A percentile compares a stretch with the other conserved stretches of the same genome.
Evolutionary conservation across 2,113 vertebrate genomes (phyloP).

Genomic region (Tyrannus savana): DNA sequence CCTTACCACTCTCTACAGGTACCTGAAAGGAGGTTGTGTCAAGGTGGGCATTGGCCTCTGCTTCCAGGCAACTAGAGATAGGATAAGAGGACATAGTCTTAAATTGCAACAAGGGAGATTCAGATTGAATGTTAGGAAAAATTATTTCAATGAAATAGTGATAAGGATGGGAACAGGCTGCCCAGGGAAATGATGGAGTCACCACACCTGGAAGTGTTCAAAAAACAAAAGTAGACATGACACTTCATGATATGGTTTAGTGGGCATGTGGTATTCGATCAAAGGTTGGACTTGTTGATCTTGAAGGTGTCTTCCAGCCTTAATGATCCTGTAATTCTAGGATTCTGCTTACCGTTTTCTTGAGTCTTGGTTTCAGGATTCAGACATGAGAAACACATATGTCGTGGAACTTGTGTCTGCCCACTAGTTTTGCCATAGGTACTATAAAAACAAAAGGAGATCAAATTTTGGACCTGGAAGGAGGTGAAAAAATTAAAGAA

Average conservation of each 20-base stretch:
- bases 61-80: background rate
- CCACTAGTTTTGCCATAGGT: background rate
- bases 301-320: background rate
- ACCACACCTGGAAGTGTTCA: background rate
- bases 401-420: background rate
- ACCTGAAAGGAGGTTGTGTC: background rate
- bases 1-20: background rate
- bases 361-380: background rate
- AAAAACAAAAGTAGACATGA: background rate
- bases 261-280: fast-evolving
- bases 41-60: too few species aligned
- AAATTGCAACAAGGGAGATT: background rate
- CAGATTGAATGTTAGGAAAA: background rate
- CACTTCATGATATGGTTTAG: background rate
- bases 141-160: background rate
- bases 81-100: background rate
- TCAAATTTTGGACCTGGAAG: background rate
- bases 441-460: background rate
- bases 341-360: background rate
- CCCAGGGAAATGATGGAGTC: background rate
- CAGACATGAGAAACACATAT: background rate
- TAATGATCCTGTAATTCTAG: background rate
- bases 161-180: background rate
- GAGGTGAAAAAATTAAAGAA: background rate
- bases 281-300: background rate